Percentiles rank a stretch among this genome's conserved stretches.
Evolutionary conservation across 2,797 vertebrate genomes (phyloP).

Genomic region (Diglossa cyanea): DNA sequence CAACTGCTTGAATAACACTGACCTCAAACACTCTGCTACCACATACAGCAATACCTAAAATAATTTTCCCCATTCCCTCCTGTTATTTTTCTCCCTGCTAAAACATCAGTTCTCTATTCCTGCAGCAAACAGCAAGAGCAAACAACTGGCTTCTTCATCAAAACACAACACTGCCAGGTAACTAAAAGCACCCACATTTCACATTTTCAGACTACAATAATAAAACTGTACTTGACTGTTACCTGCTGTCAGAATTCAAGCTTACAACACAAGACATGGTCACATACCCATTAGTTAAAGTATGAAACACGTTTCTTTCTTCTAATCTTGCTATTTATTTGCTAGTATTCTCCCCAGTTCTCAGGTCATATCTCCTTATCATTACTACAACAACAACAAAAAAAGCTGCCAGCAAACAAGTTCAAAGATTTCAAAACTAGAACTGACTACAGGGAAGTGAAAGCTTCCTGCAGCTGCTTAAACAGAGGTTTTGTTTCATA

Average conservation of each 20-base stretch:
- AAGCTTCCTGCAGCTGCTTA: constrained; percentile 5
- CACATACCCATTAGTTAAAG: neutral
- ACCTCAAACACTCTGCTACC: neutral
- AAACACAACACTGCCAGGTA: neutral
- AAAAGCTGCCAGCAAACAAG: neutral
- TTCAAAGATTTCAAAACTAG: constrained; percentile 7
- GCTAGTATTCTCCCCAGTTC: neutral
- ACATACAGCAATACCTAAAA: neutral
- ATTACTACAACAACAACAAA: neutral
- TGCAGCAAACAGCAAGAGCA: neutral
- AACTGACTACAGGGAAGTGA: neutral
- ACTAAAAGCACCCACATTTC: neutral
- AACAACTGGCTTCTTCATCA: neutral
- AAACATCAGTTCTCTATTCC: neutral
- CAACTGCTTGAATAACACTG: neutral
- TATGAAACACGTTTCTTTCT: neutral
- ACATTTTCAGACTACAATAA: neutral
- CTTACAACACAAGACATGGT: neutral
- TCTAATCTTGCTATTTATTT: neutral
- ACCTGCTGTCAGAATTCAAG: neutral
- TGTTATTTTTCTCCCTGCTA: neutral
- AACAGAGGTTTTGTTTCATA: neutral
- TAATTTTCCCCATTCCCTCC: neutral
- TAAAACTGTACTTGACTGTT: neutral
- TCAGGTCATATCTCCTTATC: neutral